Evolutionary conservation across 2,113 vertebrate species (phyloP).

Genomic region (Danionella cerebrum): DNA sequence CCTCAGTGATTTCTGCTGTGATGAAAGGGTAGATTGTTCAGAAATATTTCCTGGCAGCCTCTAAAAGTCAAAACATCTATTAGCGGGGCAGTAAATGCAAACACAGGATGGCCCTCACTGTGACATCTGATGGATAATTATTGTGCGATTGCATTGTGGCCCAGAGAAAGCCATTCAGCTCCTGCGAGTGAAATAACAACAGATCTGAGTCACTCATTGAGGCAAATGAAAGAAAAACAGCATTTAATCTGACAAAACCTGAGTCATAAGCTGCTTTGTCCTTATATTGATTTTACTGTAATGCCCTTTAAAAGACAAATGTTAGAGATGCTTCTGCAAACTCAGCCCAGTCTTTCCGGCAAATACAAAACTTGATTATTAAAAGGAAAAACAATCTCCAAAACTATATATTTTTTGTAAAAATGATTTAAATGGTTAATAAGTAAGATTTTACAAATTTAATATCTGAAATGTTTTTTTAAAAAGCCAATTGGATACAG

Average conservation of each 20-base stretch:
- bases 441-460: no score
- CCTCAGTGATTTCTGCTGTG: constrained; percentile 7
- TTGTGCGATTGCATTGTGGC: neutral
- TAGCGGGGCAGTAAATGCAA: neutral
- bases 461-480: no score
- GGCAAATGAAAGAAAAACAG: neutral
- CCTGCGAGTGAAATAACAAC: neutral
- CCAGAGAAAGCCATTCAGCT: neutral
- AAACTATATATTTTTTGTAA: no score
- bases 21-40: neutral
- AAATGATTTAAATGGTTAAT: no score
- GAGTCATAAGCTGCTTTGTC: neutral
- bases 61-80: constrained; percentile 1
- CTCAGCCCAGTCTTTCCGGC: no score
- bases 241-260: constrained; percentile 2
- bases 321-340: neutral
- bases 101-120: neutral
- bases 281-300: neutral
- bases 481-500: no score
- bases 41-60: neutral
- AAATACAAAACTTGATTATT: no score
- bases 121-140: neutral
- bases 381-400: no score
- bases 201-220: neutral
- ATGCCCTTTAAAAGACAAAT: neutral